phyloP scores from a whole-genome alignment of 2,113 vertebrate genomes.

The Cromileptes altivelis region DNA sequence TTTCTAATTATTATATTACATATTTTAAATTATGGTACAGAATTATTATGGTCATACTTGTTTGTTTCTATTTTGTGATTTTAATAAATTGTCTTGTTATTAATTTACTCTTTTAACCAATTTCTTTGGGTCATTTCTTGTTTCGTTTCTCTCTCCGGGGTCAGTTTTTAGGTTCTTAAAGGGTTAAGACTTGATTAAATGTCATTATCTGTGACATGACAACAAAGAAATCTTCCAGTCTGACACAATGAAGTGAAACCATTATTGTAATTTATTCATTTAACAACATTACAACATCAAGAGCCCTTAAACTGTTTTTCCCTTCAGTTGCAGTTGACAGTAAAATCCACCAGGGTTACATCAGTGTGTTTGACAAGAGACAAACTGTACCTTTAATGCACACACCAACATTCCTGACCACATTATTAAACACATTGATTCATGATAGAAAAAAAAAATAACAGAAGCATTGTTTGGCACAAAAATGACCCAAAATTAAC shows the following conservation, averaged over 20 bases:
- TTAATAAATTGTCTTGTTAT: no score
- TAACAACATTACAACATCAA: conserved; percentile 50
- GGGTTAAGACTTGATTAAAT: no score
- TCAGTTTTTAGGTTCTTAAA: no score
- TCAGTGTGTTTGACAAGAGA: neutral
- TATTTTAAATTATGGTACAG: no score
- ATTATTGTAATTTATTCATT: conserved; percentile 58
- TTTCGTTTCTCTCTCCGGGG: no score
- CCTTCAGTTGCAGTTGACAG: conserved; percentile 18
- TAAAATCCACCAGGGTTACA: conserved; percentile 8
- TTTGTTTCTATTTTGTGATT: no score
- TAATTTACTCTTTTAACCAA: no score
- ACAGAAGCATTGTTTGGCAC: conserved; percentile 60
- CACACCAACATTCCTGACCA: conserved; percentile 12
- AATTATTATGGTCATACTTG: no score
- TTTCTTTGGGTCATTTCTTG: no score
- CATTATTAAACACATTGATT: neutral
- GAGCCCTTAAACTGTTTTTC: conserved; percentile 58
- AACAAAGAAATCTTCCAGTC: neutral
- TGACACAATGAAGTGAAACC: conserved; percentile 4
- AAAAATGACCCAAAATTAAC: neutral
- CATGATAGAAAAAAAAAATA: neutral
- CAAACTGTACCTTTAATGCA: neutral
- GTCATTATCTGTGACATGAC: no score
- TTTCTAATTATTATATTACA: no score